A percentile compares a stretch with the other conserved stretches of the same genome.
Evolutionary conservation across 2,113 vertebrate species (phyloP).

Genomic region (Axis porcinus): DNA sequence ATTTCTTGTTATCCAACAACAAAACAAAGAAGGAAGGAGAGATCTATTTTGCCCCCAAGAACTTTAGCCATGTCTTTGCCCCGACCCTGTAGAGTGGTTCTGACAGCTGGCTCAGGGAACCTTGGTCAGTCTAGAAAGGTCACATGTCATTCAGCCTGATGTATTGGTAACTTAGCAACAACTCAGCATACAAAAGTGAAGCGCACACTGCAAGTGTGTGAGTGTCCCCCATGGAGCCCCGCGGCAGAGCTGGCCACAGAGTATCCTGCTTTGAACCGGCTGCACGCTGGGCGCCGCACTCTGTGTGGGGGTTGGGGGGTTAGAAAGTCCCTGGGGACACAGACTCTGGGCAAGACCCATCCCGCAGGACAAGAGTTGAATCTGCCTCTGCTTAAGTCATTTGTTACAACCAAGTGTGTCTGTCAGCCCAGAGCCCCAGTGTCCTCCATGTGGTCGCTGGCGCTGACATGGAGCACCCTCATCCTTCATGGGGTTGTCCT

Average conservation of each 20-base stretch:
- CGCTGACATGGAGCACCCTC: accelerated
- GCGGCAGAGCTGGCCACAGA: neutral
- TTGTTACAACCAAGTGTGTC: neutral
- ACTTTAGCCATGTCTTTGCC: neutral
- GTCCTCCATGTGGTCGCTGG: accelerated
- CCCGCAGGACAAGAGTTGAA: neutral
- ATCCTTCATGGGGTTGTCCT: accelerated
- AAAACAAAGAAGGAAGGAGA: neutral
- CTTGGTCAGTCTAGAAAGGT: neutral
- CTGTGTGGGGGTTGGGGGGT: accelerated
- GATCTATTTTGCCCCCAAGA: neutral
- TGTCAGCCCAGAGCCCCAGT: accelerated
- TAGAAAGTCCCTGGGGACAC: neutral
- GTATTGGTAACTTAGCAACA: neutral
- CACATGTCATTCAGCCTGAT: no score
- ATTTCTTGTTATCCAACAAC: slow-evolving; percentile 21
- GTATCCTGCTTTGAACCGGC: neutral
- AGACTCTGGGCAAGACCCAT: neutral
- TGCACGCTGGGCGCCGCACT: accelerated
- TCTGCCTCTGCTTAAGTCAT: neutral
- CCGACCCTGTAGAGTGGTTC: neutral
- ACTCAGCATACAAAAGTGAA: neutral
- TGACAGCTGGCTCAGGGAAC: neutral
- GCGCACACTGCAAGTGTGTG: neutral
- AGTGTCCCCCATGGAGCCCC: accelerated